Percentiles rank a stretch among this genome's conserved stretches.
phyloP scores from a whole-genome alignment of 2,888 invertebrate species.

The Amphipoea oculea region DNA sequence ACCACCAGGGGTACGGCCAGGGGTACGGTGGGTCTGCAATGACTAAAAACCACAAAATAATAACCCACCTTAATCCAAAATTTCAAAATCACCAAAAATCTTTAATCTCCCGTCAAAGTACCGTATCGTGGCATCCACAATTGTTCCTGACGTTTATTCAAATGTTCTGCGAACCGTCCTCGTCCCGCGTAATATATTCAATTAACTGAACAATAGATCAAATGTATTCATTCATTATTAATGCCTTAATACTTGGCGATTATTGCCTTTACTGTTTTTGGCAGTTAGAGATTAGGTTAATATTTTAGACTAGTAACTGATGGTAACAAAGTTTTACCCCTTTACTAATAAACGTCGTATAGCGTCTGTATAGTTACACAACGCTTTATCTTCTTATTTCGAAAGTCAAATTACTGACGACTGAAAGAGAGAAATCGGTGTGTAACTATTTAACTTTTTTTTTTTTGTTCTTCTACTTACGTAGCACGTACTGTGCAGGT shows the following conservation, averaged over 20 bases:
- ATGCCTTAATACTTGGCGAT: constrained; percentile 44
- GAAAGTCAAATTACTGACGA: too few species aligned
- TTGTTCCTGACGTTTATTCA: constrained; percentile 66
- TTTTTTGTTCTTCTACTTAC: too few species aligned
- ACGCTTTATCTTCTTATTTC: too few species aligned
- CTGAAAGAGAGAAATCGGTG: too few species aligned
- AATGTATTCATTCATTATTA: constrained; percentile 53
- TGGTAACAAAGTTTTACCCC: neutral
- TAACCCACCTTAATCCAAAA: neutral
- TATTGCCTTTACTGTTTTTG: constrained; percentile 33
- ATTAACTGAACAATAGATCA: constrained; percentile 67
- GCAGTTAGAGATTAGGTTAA: constrained; percentile 12
- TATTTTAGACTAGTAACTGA: neutral
- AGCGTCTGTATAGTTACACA: too few species aligned
- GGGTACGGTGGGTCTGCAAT: too few species aligned
- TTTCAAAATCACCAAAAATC: neutral
- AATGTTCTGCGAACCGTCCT: constrained; percentile 55
- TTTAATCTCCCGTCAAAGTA: constrained; percentile 22
- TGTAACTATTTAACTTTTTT: too few species aligned
- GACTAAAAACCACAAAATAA: neutral
- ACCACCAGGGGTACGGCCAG: too few species aligned
- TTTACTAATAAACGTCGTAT: too few species aligned
- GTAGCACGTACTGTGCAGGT: too few species aligned
- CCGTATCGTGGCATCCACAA: constrained; percentile 15
- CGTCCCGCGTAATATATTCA: constrained; percentile 63